A percentile compares a stretch with the other conserved stretches of the same genome.
Evolutionary conservation across 2,797 vertebrate species (phyloP).

Genomic region (Paguma larvata): DNA sequence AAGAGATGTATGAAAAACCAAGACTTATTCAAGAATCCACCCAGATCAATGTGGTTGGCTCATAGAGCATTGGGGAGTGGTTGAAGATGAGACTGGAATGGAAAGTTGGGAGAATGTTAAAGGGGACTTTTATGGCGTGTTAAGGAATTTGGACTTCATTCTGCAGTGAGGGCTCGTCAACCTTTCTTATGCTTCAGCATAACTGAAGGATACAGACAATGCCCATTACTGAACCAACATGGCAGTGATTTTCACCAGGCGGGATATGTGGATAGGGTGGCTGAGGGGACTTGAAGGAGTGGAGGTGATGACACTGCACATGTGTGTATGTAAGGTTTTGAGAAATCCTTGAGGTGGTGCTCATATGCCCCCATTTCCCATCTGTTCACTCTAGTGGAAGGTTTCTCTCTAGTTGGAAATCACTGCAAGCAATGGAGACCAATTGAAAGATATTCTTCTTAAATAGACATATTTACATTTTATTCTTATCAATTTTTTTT

Average conservation of each 20-base stretch:
- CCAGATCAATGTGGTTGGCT: neutral
- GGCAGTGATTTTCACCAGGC: neutral
- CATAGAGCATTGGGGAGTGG: neutral
- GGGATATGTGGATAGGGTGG: neutral
- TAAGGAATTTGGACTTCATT: neutral
- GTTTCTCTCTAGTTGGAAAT: neutral
- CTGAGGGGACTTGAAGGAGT: neutral
- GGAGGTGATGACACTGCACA: neutral
- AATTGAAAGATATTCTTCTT: neutral
- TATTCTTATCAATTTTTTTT: too few species aligned
- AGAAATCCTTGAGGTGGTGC: neutral
- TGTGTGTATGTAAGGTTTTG: neutral
- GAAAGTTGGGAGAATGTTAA: neutral
- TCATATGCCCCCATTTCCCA: neutral
- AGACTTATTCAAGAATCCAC: neutral
- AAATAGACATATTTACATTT: neutral
- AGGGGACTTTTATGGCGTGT: neutral
- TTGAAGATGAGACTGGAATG: neutral
- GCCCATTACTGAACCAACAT: neutral
- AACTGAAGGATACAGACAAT: neutral
- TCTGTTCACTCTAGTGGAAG: too few species aligned
- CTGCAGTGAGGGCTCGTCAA: neutral
- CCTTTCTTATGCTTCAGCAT: neutral
- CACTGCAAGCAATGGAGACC: neutral
- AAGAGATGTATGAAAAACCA: neutral